A percentile compares a stretch with the other conserved stretches of the same genome.
Evolutionary conservation across 2,797 vertebrate species (phyloP).

Genomic region (Erpetoichthys calabaricus): DNA sequence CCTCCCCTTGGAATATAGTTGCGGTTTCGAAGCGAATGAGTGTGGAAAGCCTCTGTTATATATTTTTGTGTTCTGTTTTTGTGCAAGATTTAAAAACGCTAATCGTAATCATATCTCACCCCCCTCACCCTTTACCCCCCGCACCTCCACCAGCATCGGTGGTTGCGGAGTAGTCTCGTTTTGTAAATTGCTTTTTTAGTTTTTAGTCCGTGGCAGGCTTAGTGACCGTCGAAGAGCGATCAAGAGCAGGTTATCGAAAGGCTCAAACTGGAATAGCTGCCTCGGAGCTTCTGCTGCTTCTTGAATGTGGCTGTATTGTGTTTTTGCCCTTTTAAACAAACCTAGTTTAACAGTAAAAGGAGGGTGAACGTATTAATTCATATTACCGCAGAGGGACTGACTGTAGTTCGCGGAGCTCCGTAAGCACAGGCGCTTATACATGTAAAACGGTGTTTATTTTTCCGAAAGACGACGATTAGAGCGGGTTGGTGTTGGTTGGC

Average conservation of each 20-base stretch:
- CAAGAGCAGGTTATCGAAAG: slow-evolving; percentile 4
- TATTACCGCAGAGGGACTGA: slow-evolving; percentile 50
- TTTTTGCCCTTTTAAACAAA: neutral
- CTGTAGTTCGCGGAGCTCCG: slow-evolving; percentile 53
- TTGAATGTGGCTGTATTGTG: slow-evolving; percentile 20
- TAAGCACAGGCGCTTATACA: neutral
- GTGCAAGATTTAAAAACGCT: slow-evolving; percentile 1
- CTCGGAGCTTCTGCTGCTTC: slow-evolving; percentile 5
- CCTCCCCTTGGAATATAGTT: slow-evolving; percentile 58
- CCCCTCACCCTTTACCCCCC: too few relatives aligned
- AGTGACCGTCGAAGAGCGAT: slow-evolving; percentile 4
- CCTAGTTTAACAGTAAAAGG: slow-evolving; percentile 39
- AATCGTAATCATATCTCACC: neutral
- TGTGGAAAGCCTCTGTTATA: slow-evolving; percentile 36
- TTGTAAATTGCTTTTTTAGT: slow-evolving; percentile 34
- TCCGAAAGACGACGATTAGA: slow-evolving; percentile 33
- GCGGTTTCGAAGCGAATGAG: slow-evolving; percentile 70
- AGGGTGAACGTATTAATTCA: slow-evolving; percentile 59
- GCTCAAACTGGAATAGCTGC: slow-evolving; percentile 13
- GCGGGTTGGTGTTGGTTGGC: slow-evolving; percentile 48
- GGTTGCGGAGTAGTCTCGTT: slow-evolving; percentile 36
- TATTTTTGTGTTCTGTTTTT: neutral
- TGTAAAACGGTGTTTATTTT: slow-evolving; percentile 23
- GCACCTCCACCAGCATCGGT: slow-evolving; percentile 21
- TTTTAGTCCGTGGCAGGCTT: slow-evolving; percentile 33